Conservation (phyloP, 2,797 vertebrate genomes). For the Megalops cyprinoides region DNA sequence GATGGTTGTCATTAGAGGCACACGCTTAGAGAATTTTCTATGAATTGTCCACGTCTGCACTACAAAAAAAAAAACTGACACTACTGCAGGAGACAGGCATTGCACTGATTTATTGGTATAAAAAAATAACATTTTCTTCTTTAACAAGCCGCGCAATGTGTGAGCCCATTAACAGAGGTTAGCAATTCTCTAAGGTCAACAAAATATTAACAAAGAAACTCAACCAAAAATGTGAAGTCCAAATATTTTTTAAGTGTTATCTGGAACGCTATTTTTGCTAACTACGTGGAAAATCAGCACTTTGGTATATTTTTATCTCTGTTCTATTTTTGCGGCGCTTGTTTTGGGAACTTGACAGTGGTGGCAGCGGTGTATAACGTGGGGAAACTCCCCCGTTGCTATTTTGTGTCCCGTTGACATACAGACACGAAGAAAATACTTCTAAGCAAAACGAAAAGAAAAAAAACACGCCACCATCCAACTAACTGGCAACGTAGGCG, state of each 20-base stretch:
- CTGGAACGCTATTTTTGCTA: conserved; percentile 27
- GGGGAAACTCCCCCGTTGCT: conserved; percentile 70
- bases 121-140: no score
- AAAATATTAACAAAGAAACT: background rate
- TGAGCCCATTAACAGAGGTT: background rate
- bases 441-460: conserved; percentile 45
- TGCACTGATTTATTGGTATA: no score
- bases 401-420: conserved; percentile 64
- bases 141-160: background rate
- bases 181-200: background rate
- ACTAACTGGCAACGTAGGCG: conserved; percentile 82
- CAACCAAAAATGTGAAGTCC: background rate
- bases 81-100: no score
- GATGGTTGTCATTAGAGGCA: background rate
- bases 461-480: conserved; percentile 49
- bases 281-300: conserved; percentile 60
- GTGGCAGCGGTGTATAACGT: conserved; percentile 22
- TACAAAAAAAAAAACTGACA: no score
- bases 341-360: conserved; percentile 74
- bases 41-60: no score
- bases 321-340: conserved; percentile 54
- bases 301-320: conserved; percentile 59
- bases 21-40: no score
- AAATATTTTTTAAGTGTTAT: conserved; percentile 1
- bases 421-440: conserved; percentile 46